Evolutionary conservation across 2,888 invertebrate genomes (phyloP), one percentile per base, ranked within the genome.

Genomic region (Aplocera efformata): DNA sequence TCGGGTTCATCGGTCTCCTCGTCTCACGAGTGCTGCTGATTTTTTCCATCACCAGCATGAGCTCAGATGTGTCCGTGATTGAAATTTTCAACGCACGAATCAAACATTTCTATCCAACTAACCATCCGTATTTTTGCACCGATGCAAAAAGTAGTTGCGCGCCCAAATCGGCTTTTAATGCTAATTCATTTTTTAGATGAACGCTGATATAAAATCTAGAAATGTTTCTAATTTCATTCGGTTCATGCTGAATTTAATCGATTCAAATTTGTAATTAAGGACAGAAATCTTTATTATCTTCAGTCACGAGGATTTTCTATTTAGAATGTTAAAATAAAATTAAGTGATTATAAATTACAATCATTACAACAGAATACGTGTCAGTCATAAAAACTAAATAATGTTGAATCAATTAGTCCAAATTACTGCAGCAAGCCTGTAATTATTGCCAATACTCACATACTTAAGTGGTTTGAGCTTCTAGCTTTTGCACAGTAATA

Each of bases 41-140:
- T 69, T 61, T 70, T 74, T 72, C 68, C 58, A 61, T 53, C 64
- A 58, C 50, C 66, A 65, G 60, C 59, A 67, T 66, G 64, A 66
- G 59, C 52, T 54, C 52, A 63, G 62, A 72, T 56, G 45, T 52
- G 63, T 67, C 67, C 76, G 77, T 73, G 77, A 79, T 75, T 70
- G 60, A 74, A 80, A 85, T 85, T 81, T 77, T 78, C 73, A 81
- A 79, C 79, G 78, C 81, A 76, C 74, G 74, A 73, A 64, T 47
- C 63, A 43, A 60, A 60, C 37, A 53, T 54, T 55, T 48, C 58
- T 55, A 66, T 50, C 44, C 68, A 69, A 68, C 75, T 69, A 74
- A 33, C 32, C 48, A 43, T 42, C 37, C 69, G 71, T 66, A 79
- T 75, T 76, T 73, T 76, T 82, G 76, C 82, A 79, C 53, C 57